These are phyloP conservation scores for Danaus melanippus DNA, from an alignment of 1,140 invertebrate genomes.

Conservation along the genomic window DNA sequence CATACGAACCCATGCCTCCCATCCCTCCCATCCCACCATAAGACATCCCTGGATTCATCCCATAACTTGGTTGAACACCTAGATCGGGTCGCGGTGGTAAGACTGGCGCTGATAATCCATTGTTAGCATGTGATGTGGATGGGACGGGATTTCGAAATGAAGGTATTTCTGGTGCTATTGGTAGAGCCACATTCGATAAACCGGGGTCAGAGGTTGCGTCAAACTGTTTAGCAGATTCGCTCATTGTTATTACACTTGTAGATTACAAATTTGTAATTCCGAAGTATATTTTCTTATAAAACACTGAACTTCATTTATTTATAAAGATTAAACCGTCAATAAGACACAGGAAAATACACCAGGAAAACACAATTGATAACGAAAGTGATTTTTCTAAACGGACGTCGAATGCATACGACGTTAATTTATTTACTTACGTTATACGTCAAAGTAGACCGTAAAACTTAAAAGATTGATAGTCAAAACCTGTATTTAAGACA, in stretches of 20 bases:
- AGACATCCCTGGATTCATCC: slow-evolving; percentile 33
- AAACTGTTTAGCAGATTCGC: slow-evolving; percentile 41
- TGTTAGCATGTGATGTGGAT: slow-evolving; percentile 27
- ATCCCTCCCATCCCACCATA: slow-evolving; percentile 37
- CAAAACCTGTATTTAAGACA: too few relatives aligned
- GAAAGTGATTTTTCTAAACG: too few relatives aligned
- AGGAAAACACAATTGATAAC: slow-evolving; percentile 1
- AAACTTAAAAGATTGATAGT: slow-evolving; percentile 2
- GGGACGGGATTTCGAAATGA: slow-evolving; percentile 45
- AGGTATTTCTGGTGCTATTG: slow-evolving; percentile 20
- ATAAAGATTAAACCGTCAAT: slow-evolving; percentile 3
- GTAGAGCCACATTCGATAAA: slow-evolving; percentile 37
- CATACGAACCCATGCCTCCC: slow-evolving; percentile 26
- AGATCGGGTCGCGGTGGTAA: slow-evolving; percentile 52
- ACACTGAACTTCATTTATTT: too few relatives aligned
- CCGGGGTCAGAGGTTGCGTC: slow-evolving; percentile 39
- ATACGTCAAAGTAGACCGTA: not conserved
- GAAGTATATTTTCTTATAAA: too few relatives aligned
- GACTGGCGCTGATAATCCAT: slow-evolving; percentile 28
- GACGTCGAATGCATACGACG: too few relatives aligned
- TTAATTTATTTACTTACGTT: not conserved
- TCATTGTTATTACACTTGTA: slow-evolving; percentile 33
- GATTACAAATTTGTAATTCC: too few relatives aligned
- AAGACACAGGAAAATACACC: not conserved
- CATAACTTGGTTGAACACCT: slow-evolving; percentile 29